These are phyloP conservation scores for Galleria mellonella DNA, from an alignment of 1,140 invertebrate species.

Conservation along the genomic window DNA sequence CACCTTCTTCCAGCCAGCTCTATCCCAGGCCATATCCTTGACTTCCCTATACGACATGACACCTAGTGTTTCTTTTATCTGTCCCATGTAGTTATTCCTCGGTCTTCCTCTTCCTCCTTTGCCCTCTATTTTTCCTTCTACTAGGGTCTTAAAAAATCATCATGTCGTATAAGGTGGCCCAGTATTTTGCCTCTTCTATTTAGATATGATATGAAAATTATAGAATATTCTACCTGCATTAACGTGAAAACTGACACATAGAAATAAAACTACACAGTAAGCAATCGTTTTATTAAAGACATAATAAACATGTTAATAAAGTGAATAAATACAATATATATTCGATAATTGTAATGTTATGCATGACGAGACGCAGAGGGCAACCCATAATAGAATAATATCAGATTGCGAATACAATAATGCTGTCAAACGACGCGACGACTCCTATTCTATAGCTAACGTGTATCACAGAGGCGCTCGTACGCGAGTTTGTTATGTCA, in stretches of 20 bases:
- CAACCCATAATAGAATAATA: conserved; percentile 41
- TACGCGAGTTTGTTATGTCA: conserved; percentile 26
- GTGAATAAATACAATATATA: conserved; percentile 68
- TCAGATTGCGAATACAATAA: conserved; percentile 33
- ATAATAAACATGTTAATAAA: conserved; percentile 73
- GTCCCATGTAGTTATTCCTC: no score
- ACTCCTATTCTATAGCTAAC: conserved; percentile 52
- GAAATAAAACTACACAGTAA: conserved; percentile 32
- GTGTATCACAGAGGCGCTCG: conserved; percentile 63
- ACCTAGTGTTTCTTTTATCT: no score
- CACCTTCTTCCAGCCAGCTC: no score
- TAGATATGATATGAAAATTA: no score
- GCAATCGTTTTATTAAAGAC: conserved; percentile 72
- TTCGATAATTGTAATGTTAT: conserved; percentile 55
- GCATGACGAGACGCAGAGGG: conserved; percentile 43
- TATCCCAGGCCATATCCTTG: no score
- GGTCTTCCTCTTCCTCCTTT: no score
- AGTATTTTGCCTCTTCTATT: no score
- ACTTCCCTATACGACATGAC: no score
- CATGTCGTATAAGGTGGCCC: no score
- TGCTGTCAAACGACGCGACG: conserved; percentile 28
- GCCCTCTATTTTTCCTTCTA: no score
- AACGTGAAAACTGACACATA: neutral
- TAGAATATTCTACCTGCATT: no score
- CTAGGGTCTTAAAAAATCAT: no score